phyloP scores from a whole-genome alignment of 2,888 invertebrate species.

The Abscondita cerata region DNA sequence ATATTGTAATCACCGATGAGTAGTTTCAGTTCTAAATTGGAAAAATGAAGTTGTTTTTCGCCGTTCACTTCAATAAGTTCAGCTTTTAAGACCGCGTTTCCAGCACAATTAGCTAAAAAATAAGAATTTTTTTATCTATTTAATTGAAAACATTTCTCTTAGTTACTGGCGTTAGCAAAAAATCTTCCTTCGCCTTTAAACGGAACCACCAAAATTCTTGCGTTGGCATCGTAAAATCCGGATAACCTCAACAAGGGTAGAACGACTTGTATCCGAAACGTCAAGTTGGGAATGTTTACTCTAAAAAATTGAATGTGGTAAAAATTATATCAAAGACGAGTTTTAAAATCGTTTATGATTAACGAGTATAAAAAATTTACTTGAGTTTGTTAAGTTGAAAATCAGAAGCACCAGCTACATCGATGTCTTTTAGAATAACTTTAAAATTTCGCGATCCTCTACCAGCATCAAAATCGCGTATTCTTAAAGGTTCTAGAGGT shows the following conservation, averaged over 20 bases:
- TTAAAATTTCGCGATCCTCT: constrained; percentile 60
- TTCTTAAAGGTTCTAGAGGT: constrained; percentile 67
- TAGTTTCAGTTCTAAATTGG: constrained; percentile 23
- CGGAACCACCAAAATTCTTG: constrained; percentile 63
- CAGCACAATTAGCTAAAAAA: constrained; percentile 36
- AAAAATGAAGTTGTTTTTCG: constrained; percentile 31
- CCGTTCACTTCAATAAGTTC: constrained; percentile 30
- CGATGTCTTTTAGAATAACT: constrained; percentile 62
- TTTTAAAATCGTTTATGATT: neutral
- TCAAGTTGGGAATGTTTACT: constrained; percentile 61
- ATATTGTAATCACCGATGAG: constrained; percentile 65
- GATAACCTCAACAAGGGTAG: constrained; percentile 65
- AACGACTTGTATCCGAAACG: constrained; percentile 60
- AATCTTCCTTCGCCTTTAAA: constrained; percentile 67
- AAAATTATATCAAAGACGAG: too few relatives aligned
- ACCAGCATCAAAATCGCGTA: constrained; percentile 68
- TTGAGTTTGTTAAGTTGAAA: constrained; percentile 62
- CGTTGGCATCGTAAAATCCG: constrained; percentile 66
- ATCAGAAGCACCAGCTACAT: constrained; percentile 62
- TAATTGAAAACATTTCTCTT: neutral
- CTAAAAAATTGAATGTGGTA: constrained; percentile 53
- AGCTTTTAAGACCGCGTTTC: constrained; percentile 35
- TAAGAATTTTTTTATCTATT: neutral
- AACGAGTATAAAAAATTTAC: constrained; percentile 52
- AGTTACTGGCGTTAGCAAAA: constrained; percentile 64